Evolutionary conservation across 2,888 invertebrate species (phyloP).

Genomic region (Netelia melanura): DNA sequence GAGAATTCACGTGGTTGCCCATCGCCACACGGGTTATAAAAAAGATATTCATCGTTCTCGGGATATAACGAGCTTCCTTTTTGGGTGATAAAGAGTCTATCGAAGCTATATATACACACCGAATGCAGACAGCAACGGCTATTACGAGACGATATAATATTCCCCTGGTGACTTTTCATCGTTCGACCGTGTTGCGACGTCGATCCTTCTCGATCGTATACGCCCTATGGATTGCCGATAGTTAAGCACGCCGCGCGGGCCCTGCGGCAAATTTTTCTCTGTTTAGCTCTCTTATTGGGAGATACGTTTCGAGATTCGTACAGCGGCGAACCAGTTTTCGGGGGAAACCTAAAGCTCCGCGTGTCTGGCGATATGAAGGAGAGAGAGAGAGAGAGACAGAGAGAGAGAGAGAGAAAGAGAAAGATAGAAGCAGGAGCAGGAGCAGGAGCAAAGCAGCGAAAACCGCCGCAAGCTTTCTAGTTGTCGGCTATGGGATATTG

Average conservation of each 20-base stretch:
- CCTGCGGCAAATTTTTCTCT: not conserved
- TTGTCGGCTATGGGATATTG: constrained; percentile 79
- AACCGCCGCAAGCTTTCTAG: constrained; percentile 70
- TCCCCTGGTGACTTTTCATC: constrained; percentile 5
- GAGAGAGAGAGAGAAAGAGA: not conserved
- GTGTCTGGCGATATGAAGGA: not conserved
- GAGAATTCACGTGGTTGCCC: constrained; percentile 44
- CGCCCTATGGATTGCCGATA: not conserved
- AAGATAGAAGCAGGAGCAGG: not conserved
- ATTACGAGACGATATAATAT: constrained; percentile 45
- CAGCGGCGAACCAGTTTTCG: constrained; percentile 57
- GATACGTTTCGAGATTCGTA: not conserved
- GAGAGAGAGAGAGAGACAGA: not conserved
- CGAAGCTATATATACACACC: constrained; percentile 29
- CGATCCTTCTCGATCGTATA: constrained; percentile 21
- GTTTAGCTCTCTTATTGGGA: constrained; percentile 16
- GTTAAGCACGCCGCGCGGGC: constrained; percentile 1
- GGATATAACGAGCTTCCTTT: constrained; percentile 47
- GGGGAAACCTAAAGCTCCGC: constrained; percentile 19
- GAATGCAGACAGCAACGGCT: constrained; percentile 23
- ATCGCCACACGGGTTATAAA: constrained; percentile 42
- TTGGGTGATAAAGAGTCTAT: constrained; percentile 63
- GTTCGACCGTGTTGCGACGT: constrained; percentile 5
- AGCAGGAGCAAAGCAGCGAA: constrained; percentile 22
- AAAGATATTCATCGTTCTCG: constrained; percentile 56